These are phyloP conservation scores for Archaeoteleia sp. DNA, from an alignment of 2,888 invertebrate species.

Conservation along the genomic window DNA sequence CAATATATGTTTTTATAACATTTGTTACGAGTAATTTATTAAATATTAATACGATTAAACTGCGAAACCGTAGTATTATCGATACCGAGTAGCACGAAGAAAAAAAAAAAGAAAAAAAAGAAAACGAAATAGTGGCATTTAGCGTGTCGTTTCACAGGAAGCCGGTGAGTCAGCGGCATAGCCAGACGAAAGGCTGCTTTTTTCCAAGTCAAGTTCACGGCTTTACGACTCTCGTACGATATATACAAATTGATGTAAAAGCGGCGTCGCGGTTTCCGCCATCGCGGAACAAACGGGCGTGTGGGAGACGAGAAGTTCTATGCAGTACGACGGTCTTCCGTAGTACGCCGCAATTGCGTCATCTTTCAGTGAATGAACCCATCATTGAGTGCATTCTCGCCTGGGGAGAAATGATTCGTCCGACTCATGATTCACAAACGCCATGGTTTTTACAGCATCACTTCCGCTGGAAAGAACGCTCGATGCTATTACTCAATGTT, in stretches of 20 bases:
- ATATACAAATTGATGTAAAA: neutral
- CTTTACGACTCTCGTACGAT: slow-evolving; percentile 1
- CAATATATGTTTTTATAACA: too few relatives aligned
- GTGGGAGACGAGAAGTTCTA: slow-evolving; percentile 12
- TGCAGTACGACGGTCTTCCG: slow-evolving; percentile 10
- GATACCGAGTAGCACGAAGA: too few relatives aligned
- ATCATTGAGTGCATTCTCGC: slow-evolving; percentile 12
- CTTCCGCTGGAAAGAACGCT: too few relatives aligned
- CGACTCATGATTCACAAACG: slow-evolving; percentile 14
- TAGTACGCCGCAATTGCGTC: slow-evolving; percentile 28
- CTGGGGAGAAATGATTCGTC: slow-evolving; percentile 10
- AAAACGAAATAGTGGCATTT: too few relatives aligned
- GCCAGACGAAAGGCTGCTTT: neutral
- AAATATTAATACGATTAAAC: too few relatives aligned
- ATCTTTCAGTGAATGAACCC: slow-evolving; percentile 43
- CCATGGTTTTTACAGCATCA: neutral
- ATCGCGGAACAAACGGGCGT: neutral
- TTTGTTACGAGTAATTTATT: too few relatives aligned
- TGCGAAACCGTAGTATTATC: too few relatives aligned
- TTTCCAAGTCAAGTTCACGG: neutral
- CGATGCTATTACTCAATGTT: too few relatives aligned
- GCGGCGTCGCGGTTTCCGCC: neutral
- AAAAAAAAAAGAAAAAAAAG: too few relatives aligned
- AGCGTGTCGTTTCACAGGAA: neutral
- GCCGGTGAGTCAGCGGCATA: neutral